phyloP scores from a whole-genome alignment of 1,140 invertebrate genomes.

The Neotoxoptera formosana region DNA sequence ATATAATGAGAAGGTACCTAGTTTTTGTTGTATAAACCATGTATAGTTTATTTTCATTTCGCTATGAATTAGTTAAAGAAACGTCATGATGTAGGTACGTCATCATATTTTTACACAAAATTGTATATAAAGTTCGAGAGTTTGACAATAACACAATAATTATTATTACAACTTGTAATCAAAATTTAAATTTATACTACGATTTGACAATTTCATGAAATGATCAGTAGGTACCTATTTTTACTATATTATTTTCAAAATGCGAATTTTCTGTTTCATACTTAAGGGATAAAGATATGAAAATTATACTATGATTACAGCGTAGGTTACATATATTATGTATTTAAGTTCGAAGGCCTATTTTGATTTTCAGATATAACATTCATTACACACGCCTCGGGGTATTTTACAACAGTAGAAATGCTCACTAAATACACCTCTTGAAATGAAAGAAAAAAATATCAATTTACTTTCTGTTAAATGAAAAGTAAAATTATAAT shows the following conservation, averaged over 20 bases:
- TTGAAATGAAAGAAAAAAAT: background rate
- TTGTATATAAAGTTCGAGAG: background rate
- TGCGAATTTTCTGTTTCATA: background rate
- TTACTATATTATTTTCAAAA: background rate
- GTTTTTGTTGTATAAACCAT: background rate
- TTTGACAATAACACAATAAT: background rate
- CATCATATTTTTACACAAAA: background rate
- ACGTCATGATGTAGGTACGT: background rate
- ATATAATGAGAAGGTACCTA: background rate
- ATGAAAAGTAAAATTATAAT: background rate
- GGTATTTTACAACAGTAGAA: background rate
- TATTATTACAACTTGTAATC: background rate
- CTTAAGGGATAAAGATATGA: background rate
- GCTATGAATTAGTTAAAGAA: background rate
- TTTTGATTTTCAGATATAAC: background rate
- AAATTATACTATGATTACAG: background rate
- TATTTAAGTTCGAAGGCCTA: background rate
- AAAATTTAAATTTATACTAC: background rate
- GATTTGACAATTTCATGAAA: too few relatives aligned
- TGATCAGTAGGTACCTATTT: too few relatives aligned
- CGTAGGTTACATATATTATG: background rate
- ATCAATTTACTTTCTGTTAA: background rate
- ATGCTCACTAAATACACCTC: background rate
- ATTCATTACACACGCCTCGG: background rate
- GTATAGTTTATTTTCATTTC: background rate